Conservation (phyloP, 1,140 invertebrate species). For the Phortica variegata region DNA sequence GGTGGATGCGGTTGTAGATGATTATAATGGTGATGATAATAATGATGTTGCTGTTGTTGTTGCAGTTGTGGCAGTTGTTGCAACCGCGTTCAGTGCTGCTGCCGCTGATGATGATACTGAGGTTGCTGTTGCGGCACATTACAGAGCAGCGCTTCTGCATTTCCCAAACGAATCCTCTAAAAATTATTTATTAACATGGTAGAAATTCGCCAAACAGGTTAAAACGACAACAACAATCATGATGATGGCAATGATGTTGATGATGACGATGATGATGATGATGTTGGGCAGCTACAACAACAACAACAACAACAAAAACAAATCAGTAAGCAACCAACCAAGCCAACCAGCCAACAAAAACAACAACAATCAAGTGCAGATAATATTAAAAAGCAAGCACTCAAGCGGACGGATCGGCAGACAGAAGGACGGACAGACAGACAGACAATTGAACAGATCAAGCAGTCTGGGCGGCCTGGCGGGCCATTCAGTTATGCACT, state of each 20-base stretch:
- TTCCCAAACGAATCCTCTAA: slow-evolving; percentile 41
- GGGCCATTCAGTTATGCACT: slow-evolving; percentile 8
- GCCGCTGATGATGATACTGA: slow-evolving; percentile 2
- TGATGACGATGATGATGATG: slow-evolving; percentile 18
- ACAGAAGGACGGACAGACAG: slow-evolving; percentile 15
- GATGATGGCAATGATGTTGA: slow-evolving; percentile 22
- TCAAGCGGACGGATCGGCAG: background rate
- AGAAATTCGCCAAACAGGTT: slow-evolving; percentile 53
- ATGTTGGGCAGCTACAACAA: slow-evolving; percentile 4
- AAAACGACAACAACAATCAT: slow-evolving; percentile 32
- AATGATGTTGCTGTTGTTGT: too few relatives aligned
- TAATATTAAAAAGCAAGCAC: too few relatives aligned
- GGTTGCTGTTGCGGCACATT: slow-evolving; percentile 41
- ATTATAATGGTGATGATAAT: too few relatives aligned
- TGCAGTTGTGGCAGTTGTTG: too few relatives aligned
- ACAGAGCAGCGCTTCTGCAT: slow-evolving; percentile 19
- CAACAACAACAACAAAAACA: slow-evolving; percentile 3
- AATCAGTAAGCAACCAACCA: slow-evolving; percentile 45
- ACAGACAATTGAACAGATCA: slow-evolving; percentile 17
- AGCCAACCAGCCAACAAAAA: slow-evolving; percentile 4
- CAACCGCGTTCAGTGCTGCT: too few relatives aligned
- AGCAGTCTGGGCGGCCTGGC: slow-evolving; percentile 6
- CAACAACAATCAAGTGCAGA: background rate
- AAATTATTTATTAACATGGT: slow-evolving; percentile 55
- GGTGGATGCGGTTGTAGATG: too few relatives aligned